Evolutionary conservation across 2,888 invertebrate species (phyloP).

Genomic region (Diploptera punctata): DNA sequence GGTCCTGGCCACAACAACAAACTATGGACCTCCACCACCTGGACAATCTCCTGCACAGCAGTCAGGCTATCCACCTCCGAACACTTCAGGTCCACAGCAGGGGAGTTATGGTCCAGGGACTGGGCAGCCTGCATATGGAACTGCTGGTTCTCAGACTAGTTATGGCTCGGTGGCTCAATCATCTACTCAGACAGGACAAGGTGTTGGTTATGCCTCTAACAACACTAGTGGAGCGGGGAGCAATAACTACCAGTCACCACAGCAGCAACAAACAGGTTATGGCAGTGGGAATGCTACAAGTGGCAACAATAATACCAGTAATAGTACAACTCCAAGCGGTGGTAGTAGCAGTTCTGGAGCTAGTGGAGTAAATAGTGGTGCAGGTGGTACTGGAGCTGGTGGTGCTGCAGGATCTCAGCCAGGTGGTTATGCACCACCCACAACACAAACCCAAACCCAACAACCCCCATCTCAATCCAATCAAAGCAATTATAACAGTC

Average conservation of each 20-base stretch:
- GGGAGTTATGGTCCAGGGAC: conserved; percentile 37
- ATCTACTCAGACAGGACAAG: conserved; percentile 60
- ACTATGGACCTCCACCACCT: conserved; percentile 67
- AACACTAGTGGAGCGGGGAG: conserved; percentile 23
- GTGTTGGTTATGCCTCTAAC: conserved; percentile 49
- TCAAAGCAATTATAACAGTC: conserved; percentile 58
- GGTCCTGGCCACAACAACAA: conserved; percentile 55
- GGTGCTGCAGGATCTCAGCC: not conserved
- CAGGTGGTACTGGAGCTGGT: not conserved
- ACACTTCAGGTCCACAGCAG: conserved; percentile 44
- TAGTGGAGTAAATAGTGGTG: too few relatives aligned
- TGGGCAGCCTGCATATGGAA: conserved; percentile 43
- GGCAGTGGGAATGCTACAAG: conserved; percentile 20
- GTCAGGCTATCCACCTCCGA: conserved; percentile 69
- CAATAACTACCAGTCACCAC: conserved; percentile 27
- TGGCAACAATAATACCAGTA: not conserved
- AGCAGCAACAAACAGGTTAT: conserved; percentile 29
- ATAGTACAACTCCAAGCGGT: not conserved
- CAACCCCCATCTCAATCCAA: conserved; percentile 56
- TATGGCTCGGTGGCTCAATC: conserved; percentile 65
- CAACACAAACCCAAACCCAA: conserved; percentile 51
- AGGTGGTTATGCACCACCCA: conserved; percentile 46
- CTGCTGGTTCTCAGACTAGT: conserved; percentile 56
- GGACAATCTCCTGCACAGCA: conserved; percentile 65
- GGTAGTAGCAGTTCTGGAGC: not conserved